Conservation (phyloP, 2,113 vertebrate genomes). For the Neomonachus schauinslandi region DNA sequence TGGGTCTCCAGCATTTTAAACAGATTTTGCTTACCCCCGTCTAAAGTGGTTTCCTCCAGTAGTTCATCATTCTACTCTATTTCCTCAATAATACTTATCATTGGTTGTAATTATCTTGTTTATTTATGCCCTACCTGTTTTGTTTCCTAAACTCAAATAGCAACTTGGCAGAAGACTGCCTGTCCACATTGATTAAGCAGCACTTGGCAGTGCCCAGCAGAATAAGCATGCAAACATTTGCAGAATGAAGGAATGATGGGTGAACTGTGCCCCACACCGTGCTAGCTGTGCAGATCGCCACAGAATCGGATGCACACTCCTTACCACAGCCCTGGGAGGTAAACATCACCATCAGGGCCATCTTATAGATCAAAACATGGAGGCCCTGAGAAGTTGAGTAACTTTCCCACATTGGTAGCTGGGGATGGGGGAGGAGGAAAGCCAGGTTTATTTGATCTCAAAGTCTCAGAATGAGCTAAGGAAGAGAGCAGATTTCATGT, state of each 20-base stretch:
- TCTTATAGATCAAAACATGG: background rate
- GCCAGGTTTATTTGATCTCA: background rate
- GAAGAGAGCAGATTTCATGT: background rate
- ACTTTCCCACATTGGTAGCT: background rate
- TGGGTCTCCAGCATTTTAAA: background rate
- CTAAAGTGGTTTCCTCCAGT: background rate
- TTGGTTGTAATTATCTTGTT: background rate
- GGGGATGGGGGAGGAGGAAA: background rate
- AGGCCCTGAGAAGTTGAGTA: background rate
- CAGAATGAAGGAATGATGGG: background rate
- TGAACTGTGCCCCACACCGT: too few relatives aligned
- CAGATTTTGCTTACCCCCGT: background rate
- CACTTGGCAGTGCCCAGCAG: accelerated
- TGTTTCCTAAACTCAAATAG: background rate
- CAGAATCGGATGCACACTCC: background rate
- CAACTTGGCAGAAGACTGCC: background rate
- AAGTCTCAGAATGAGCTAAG: background rate
- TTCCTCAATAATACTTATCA: background rate
- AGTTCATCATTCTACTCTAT: background rate
- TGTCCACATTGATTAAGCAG: background rate
- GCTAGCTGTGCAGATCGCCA: background rate
- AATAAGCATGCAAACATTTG: background rate
- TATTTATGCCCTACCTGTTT: background rate
- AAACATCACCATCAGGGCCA: too few relatives aligned
- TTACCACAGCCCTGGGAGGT: background rate